Base-by-base conservation (phyloP, 1,140 invertebrate genomes). In the Ceratitis capitata region DNA sequence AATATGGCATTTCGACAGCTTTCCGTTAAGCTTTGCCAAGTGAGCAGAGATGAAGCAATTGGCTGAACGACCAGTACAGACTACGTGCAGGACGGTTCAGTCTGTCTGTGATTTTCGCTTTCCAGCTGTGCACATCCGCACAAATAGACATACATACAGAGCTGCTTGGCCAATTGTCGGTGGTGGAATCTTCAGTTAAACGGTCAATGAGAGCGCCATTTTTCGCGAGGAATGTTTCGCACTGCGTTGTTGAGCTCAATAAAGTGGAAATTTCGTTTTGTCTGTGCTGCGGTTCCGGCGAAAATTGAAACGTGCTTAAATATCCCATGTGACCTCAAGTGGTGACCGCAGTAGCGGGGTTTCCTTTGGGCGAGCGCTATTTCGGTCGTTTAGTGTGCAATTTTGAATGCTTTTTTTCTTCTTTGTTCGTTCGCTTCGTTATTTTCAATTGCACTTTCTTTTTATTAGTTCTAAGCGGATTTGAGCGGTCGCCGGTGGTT, bases 241-340 rank as follows among this genome's bases (percentile, higher is more conserved):
- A 16, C 4, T 69, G 42, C 47, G 47, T 10, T 47, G 6, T 14
- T 9, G 3, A 69, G n/a, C 16, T 51, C 16, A 1, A 39, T 47
- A 82, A 45, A 2, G 10, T n/a, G 74, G 16, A 45, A 3, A 45
- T 49, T 10, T 49, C 6, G 29, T 16, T 26, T 6, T 82, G 78
- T 82, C 42, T 82, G 42, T 23, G 16, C 5, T 78, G n/a, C n/a
- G n/a, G n/a, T n/a, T n/a, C n/a, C 7, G 35, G 42, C 35, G 35
- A 47, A 82, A 82, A 82, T 82, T 82, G 39, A 82, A 82, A 82
- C 26, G 42, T 69, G 45, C 78, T 29, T 26, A 29, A 45, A 82
- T 2, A 39, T 82, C 78, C 42, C 78, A 23, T 16, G 78, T 82
- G 78, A 82, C 23, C 78, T 51, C 26, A 82, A 82, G 42, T 82